These are phyloP conservation scores for Notiomystis cincta DNA, from an alignment of 2,113 vertebrate genomes.

Conservation along the genomic window DNA sequence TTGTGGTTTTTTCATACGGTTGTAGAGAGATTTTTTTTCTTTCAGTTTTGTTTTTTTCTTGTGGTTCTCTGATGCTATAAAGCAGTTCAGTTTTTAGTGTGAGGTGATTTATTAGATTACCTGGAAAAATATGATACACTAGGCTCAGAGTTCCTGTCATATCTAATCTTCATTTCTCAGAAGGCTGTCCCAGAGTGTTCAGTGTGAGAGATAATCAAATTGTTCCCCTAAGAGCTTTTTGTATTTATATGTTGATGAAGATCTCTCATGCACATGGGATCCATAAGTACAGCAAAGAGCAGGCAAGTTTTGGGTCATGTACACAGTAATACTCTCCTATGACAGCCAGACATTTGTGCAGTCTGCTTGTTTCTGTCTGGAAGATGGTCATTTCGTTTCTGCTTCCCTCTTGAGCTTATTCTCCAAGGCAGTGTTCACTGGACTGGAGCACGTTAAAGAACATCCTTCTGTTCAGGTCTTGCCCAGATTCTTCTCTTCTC, in stretches of 20 bases:
- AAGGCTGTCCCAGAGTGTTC: neutral
- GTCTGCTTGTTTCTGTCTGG: neutral
- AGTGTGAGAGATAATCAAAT: neutral
- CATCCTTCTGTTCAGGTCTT: neutral
- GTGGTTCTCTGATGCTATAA: neutral
- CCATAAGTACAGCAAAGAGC: neutral
- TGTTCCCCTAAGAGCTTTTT: neutral
- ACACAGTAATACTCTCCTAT: neutral
- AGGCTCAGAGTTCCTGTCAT: neutral
- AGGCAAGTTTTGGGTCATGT: neutral
- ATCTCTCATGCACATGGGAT: neutral
- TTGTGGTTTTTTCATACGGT: neutral
- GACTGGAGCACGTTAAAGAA: neutral
- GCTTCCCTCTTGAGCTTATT: neutral
- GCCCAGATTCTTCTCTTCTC: neutral
- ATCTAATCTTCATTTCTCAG: neutral
- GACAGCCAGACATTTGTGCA: neutral
- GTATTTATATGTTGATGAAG: neutral
- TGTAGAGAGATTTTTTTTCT: neutral
- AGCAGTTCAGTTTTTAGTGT: neutral
- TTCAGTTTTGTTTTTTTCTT: neutral
- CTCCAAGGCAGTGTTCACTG: neutral
- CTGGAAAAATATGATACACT: neutral
- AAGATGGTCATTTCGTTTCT: neutral
- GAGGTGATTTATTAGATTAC: neutral